Conservation (phyloP, 2,113 vertebrate species). For the Tympanuchus pallidicinctus region DNA sequence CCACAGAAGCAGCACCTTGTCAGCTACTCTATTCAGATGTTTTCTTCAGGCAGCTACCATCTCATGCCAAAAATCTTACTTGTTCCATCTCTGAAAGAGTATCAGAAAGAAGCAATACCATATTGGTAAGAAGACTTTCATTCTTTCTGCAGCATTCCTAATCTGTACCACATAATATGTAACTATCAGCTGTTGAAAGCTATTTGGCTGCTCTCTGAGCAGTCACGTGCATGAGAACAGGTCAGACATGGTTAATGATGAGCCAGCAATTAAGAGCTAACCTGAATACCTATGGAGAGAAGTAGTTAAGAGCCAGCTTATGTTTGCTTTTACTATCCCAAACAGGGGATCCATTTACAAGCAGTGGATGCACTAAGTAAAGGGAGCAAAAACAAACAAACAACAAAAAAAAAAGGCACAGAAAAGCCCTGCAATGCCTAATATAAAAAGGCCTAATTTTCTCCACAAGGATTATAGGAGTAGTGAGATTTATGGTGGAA, state of each 20-base stretch:
- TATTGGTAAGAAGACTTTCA: neutral
- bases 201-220: neutral
- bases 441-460: neutral
- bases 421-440: neutral
- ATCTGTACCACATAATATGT: neutral
- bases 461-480: neutral
- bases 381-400: neutral
- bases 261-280: slow-evolving; percentile 31
- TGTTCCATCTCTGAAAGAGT: neutral
- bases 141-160: neutral
- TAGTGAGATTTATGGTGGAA: neutral
- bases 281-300: neutral
- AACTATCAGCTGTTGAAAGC: neutral
- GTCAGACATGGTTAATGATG: slow-evolving; percentile 31
- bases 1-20: neutral
- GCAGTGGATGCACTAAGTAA: neutral
- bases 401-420: neutral
- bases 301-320: neutral
- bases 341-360: neutral
- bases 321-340: neutral
- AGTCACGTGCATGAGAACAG: slow-evolving; percentile 6
- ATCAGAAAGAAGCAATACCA: neutral
- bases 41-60: neutral
- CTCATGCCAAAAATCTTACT: neutral
- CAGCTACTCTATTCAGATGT: neutral